Evolutionary conservation across 2,797 vertebrate genomes (phyloP).

Genomic region (Myotis pilosus): DNA sequence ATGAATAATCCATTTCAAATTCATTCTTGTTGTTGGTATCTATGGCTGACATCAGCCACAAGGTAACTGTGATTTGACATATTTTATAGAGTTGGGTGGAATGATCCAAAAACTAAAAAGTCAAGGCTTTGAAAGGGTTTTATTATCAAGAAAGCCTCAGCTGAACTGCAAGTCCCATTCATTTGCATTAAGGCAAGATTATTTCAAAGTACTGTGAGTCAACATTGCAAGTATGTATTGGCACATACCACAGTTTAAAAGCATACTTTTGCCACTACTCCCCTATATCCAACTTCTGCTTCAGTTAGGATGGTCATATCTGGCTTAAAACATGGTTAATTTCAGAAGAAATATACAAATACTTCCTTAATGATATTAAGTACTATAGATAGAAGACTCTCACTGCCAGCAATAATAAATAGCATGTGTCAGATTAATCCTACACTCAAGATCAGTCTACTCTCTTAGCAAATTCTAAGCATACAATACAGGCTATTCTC

Average conservation of each 20-base stretch:
- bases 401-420: not conserved
- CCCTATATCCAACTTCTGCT: not conserved
- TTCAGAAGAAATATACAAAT: not conserved
- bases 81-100: not conserved
- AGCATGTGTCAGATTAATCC: not conserved
- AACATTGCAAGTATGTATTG: not conserved
- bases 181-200: conserved; percentile 6
- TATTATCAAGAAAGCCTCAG: not conserved
- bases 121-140: not conserved
- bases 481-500: not conserved
- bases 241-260: not conserved
- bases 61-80: not conserved
- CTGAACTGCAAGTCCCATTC: not conserved
- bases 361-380: not conserved
- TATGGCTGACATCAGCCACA: not conserved
- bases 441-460: not conserved
- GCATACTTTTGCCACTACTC: not conserved
- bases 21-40: not conserved
- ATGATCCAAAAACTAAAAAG: not conserved
- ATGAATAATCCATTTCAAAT: not conserved
- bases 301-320: not conserved
- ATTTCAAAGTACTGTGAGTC: not conserved
- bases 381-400: not conserved
- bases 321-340: not conserved
- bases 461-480: not conserved